Evolutionary conservation across 2,888 invertebrate genomes (phyloP).

Genomic region (Bugulina stolonifera): DNA sequence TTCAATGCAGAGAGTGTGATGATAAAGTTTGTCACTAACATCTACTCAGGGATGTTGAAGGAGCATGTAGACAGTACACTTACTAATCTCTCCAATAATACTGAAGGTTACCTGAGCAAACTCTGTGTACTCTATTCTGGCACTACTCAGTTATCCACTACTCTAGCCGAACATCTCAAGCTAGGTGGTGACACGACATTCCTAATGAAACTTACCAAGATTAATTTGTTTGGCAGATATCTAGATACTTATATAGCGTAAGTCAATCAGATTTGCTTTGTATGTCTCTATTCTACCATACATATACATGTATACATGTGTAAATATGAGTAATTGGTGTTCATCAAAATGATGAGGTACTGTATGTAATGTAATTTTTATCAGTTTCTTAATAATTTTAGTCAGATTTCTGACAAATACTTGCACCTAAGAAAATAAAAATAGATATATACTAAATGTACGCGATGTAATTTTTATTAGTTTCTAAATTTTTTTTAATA

Average conservation of each 20-base stretch:
- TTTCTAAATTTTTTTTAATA: no score
- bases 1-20: conserved; percentile 92
- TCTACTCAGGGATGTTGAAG: conserved; percentile 76
- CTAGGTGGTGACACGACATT: conserved; percentile 74
- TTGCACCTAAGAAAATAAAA: no score
- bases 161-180: conserved; percentile 65
- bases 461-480: no score
- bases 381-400: no score
- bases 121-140: conserved; percentile 73
- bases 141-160: conserved; percentile 68
- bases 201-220: conserved; percentile 67
- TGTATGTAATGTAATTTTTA: no score
- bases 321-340: no score
- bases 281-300: no score
- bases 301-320: no score
- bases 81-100: conserved; percentile 69
- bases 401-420: no score
- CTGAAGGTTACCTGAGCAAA: conserved; percentile 80
- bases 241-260: conserved; percentile 65
- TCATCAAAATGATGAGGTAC: no score
- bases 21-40: conserved; percentile 92
- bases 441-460: no score
- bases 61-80: conserved; percentile 34
- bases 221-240: conserved; percentile 72
- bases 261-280: no score